Percentiles rank a stretch among this genome's conserved stretches.
These are phyloP conservation scores for Thysanoteuthis rhombus DNA, from an alignment of 2,888 invertebrate species.

Conservation along the genomic window DNA sequence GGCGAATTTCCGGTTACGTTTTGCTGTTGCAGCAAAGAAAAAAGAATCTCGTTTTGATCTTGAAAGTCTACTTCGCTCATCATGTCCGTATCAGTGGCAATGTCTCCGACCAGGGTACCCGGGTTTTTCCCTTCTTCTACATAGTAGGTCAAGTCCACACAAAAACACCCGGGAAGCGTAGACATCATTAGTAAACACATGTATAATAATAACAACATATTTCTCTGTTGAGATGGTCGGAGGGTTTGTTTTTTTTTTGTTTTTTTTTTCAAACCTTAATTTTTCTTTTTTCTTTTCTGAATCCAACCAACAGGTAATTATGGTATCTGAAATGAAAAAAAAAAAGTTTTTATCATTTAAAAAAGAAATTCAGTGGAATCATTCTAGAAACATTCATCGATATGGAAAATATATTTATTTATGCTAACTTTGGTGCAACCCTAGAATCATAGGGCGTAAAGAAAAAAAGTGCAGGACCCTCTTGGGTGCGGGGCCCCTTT, in stretches of 20 bases:
- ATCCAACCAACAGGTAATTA: neutral
- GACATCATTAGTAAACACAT: neutral
- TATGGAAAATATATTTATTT: too few species aligned
- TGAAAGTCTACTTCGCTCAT: neutral
- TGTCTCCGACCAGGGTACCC: slow-evolving; percentile 1
- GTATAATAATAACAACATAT: neutral
- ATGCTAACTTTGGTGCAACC: too few species aligned
- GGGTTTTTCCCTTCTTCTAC: slow-evolving; percentile 26
- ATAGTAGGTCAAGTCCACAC: slow-evolving; percentile 16
- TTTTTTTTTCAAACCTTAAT: neutral
- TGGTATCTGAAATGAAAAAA: neutral
- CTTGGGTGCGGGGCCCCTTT: too few species aligned
- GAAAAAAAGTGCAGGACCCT: too few species aligned
- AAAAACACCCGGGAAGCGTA: neutral
- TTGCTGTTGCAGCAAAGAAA: neutral
- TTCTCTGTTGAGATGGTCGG: neutral
- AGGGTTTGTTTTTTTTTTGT: too few species aligned
- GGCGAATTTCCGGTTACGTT: neutral
- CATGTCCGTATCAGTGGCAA: neutral
- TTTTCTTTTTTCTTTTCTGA: neutral
- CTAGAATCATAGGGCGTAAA: too few species aligned
- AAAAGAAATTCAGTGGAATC: too few species aligned
- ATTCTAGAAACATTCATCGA: neutral
- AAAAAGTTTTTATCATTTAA: too few species aligned
- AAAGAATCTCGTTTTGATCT: neutral